phyloP scores from a whole-genome alignment of 2,888 invertebrate species.

The Sympetrum striolatum region DNA sequence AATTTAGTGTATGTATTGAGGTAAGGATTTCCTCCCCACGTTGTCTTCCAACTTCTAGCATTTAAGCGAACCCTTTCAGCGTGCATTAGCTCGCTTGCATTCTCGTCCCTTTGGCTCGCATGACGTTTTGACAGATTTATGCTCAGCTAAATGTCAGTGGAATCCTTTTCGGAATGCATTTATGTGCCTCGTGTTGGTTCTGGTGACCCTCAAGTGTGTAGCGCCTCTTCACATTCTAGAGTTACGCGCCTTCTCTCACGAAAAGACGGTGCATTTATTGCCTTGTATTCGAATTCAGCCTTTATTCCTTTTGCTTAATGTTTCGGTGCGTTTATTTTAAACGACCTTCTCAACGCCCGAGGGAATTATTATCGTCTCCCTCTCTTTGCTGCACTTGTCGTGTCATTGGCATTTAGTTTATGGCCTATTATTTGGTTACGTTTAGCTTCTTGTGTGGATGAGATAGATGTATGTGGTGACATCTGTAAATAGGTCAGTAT shows the following conservation, averaged over 20 bases:
- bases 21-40: background rate
- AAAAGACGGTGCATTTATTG: background rate
- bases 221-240: no score
- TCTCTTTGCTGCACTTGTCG: background rate
- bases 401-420: background rate
- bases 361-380: background rate
- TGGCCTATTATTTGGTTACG: background rate
- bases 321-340: background rate
- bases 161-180: background rate
- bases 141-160: background rate
- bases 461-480: background rate
- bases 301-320: background rate
- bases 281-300: background rate
- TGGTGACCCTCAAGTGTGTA: background rate
- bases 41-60: background rate
- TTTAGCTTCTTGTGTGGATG: background rate
- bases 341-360: background rate
- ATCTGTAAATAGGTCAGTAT: background rate
- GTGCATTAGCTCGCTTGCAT: background rate
- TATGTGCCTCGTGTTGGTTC: background rate
- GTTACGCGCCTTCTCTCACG: background rate
- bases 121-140: conserved; percentile 3
- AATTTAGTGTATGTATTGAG: background rate
- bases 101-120: background rate
- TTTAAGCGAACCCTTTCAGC: background rate